phyloP scores from a whole-genome alignment of 92 coral and sea anemone species.

The Parazoanthus swiftii region DNA sequence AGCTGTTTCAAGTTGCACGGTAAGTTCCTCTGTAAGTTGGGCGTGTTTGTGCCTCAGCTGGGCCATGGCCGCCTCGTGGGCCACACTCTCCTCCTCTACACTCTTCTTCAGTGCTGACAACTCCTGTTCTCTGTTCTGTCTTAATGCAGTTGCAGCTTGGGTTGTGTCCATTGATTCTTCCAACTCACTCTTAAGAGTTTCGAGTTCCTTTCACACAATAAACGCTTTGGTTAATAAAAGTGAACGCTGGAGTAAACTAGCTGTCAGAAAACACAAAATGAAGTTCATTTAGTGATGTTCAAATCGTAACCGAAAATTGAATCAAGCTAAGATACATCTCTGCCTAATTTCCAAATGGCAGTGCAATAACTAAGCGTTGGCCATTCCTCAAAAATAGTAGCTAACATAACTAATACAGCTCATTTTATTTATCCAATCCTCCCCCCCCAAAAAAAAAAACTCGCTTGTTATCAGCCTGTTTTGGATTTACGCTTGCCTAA shows the following conservation, averaged over 20 bases:
- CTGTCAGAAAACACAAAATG: background rate
- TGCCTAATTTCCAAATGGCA: background rate
- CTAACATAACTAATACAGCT: too few species aligned
- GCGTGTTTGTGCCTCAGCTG: constrained; percentile 91
- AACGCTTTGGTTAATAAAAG: background rate
- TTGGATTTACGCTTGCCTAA: too few species aligned
- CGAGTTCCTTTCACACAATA: constrained; percentile 74
- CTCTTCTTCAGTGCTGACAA: constrained; percentile 83
- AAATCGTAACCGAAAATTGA: background rate
- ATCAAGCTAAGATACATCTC: too few species aligned
- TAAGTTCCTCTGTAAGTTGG: constrained; percentile 82
- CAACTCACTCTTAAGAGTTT: constrained; percentile 82
- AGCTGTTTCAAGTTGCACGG: constrained; percentile 78
- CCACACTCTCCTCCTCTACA: constrained; percentile 77
- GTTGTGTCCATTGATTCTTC: constrained; percentile 99
- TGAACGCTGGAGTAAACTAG: background rate
- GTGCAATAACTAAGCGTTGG: background rate
- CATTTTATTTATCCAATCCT: too few species aligned
- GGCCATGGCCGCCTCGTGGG: constrained; percentile 94
- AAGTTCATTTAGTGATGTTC: background rate
- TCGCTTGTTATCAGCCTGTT: too few species aligned
- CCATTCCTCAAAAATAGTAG: background rate
- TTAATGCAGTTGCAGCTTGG: constrained; percentile 82
- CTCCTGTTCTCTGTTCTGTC: constrained; percentile 84
- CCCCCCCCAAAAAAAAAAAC: too few species aligned